Base-by-base conservation (phyloP, 2,113 vertebrate species). In the Bombycilla garrulus region DNA sequence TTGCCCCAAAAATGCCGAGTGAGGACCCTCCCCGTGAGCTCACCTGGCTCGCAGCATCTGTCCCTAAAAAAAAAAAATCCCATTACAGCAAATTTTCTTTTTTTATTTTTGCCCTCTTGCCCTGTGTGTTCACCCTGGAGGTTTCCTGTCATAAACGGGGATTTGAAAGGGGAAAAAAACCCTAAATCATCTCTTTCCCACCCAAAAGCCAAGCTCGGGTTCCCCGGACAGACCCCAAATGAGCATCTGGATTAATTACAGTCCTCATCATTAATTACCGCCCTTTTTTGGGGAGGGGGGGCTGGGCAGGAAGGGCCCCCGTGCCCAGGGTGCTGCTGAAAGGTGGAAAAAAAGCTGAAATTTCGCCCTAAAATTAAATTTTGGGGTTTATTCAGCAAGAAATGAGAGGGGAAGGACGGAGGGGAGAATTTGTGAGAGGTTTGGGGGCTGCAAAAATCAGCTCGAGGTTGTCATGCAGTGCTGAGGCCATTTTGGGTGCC, bases 241-340 rank as follows among this genome's bases (percentile, higher is more conserved):
- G 82, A 95, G 81, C 89, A 95, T 90, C 96, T 61, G 51, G 74
- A 93, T 94, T 95, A 89, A 97, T 95, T 92, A 92, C 81, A 88
- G 26, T 45, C 36, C 33, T 81, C 89, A 76, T 54, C 38, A 13
- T 38, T 38, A 38, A 38, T 38, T 38, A 73, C 19, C 9, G 53
- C 17, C 15, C 15, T 67, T 93, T 65, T 42, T 14, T 51, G n/a
- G 33, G 35, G 21, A 22, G 40, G 42, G 54, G 56, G n/a, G n/a
- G n/a, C 38, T 38, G 38, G 12, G 38, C 1, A 6, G 44, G 11
- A 1, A 8, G 10, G 36, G 60, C 40, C 26, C 16, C n/a, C 35
- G 2, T 4, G 33, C 8, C 51, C 74, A 23, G 23, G 11, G 44
- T 38, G 66, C 31, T 40, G 69, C 56, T 17, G 44, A 18, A 29